Evolutionary conservation across 2,113 vertebrate species (phyloP).

Genomic region (Acrocephalus arundinaceus): DNA sequence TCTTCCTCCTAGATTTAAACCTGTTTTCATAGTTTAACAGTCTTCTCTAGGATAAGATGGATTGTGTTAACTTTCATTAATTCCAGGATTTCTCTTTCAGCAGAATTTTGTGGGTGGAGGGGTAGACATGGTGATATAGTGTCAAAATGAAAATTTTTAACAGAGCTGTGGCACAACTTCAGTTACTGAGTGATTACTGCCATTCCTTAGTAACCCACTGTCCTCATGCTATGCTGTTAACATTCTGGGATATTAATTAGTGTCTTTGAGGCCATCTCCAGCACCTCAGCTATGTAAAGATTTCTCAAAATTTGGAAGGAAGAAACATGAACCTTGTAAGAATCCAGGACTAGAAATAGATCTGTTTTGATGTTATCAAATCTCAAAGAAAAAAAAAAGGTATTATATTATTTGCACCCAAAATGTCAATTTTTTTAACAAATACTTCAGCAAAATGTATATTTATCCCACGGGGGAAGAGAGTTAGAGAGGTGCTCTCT

Average conservation of each 20-base stretch:
- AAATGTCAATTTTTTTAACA: neutral
- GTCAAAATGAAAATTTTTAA: neutral
- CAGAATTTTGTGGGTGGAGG: neutral
- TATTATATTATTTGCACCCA: neutral
- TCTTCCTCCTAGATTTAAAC: neutral
- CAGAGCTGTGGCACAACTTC: neutral
- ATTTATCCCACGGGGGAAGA: neutral
- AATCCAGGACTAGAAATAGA: neutral
- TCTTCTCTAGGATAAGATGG: neutral
- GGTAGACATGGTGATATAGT: neutral
- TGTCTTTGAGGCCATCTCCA: constrained; percentile 19
- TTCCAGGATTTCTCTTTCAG: neutral
- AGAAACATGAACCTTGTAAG: neutral
- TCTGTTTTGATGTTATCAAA: neutral
- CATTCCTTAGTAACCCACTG: constrained; percentile 19
- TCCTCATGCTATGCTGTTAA: neutral
- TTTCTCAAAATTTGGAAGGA: constrained; percentile 14
- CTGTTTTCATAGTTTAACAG: neutral
- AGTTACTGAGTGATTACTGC: neutral
- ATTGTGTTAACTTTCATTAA: neutral
- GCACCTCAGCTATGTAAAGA: constrained; percentile 23
- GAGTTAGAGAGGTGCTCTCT: neutral
- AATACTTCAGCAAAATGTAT: neutral
- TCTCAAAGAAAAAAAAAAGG: neutral
- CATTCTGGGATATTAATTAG: constrained; percentile 46